A percentile compares a stretch with the other conserved stretches of the same genome.
phyloP scores from a whole-genome alignment of 2,888 invertebrate species.

The Halictus quadricinctus region DNA sequence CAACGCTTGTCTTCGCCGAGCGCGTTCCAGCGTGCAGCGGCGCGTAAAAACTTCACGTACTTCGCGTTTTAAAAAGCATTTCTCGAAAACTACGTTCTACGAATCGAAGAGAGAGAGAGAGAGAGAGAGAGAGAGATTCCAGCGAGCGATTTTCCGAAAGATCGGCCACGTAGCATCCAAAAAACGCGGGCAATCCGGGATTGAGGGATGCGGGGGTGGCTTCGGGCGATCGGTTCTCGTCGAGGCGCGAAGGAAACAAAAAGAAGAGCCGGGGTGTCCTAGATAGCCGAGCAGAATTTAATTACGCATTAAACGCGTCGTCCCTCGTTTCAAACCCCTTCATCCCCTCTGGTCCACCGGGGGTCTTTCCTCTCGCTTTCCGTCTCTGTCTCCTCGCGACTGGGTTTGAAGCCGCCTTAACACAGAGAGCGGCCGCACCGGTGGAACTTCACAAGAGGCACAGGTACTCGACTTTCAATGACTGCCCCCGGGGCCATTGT shows the following conservation, averaged over 20 bases:
- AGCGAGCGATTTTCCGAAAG: constrained; percentile 9
- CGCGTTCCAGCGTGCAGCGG: background rate
- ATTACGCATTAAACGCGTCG: constrained; percentile 64
- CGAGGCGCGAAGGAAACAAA: constrained; percentile 27
- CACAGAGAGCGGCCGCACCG: constrained; percentile 53
- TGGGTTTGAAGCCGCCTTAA: constrained; percentile 16
- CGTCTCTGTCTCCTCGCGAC: constrained; percentile 33
- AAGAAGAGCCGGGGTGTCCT: constrained; percentile 30
- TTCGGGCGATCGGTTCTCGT: background rate
- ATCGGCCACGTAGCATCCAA: background rate
- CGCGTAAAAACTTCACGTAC: constrained; percentile 9
- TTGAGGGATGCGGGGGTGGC: background rate
- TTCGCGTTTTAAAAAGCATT: background rate
- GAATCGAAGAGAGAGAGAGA: background rate
- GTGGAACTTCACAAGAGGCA: constrained; percentile 70
- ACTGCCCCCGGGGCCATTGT: constrained; percentile 67
- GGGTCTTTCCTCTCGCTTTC: background rate
- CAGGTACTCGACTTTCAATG: constrained; percentile 76
- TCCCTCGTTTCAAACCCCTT: background rate
- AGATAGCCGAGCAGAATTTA: constrained; percentile 59
- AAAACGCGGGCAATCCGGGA: background rate
- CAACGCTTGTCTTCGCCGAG: constrained; percentile 27
- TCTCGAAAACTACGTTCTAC: background rate
- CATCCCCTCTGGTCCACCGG: background rate
- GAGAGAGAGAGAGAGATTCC: background rate